Percentiles rank a stretch among this genome's conserved stretches.
These are phyloP conservation scores for Nothobranchius kuhntae DNA, from an alignment of 2,113 vertebrate species.

Conservation along the genomic window DNA sequence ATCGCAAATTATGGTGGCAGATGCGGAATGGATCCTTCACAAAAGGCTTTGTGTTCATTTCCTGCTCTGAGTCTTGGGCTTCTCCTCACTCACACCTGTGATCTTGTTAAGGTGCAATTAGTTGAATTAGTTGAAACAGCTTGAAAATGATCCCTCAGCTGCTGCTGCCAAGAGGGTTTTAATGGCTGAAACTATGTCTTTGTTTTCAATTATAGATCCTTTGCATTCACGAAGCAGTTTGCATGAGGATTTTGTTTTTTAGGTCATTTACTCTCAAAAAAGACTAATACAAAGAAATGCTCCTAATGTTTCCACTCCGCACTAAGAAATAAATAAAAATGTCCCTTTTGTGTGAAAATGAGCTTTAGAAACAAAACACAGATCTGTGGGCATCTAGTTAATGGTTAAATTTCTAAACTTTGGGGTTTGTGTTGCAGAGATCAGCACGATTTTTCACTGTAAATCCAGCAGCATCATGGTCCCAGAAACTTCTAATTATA, in stretches of 20 bases:
- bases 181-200: slow-evolving; percentile 18
- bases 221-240: neutral
- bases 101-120: slow-evolving; percentile 35
- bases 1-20: slow-evolving; percentile 67
- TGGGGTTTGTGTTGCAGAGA: too few relatives aligned
- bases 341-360: too few relatives aligned
- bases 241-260: too few relatives aligned
- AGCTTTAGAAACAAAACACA: too few relatives aligned
- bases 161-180: neutral
- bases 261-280: too few relatives aligned
- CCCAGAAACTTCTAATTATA: too few relatives aligned
- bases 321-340: too few relatives aligned
- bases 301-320: neutral
- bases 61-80: neutral
- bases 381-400: too few relatives aligned
- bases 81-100: slow-evolving; percentile 19
- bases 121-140: slow-evolving; percentile 20
- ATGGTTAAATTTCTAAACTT: too few relatives aligned
- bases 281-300: neutral
- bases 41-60: slow-evolving; percentile 4
- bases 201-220: neutral
- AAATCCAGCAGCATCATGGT: too few relatives aligned
- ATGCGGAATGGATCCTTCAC: slow-evolving; percentile 41
- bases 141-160: slow-evolving; percentile 8
- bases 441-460: too few relatives aligned